A percentile compares a stretch with the other conserved stretches of the same genome.
Conservation (phyloP, 2,113 vertebrate species). For the Castor canadensis region DNA sequence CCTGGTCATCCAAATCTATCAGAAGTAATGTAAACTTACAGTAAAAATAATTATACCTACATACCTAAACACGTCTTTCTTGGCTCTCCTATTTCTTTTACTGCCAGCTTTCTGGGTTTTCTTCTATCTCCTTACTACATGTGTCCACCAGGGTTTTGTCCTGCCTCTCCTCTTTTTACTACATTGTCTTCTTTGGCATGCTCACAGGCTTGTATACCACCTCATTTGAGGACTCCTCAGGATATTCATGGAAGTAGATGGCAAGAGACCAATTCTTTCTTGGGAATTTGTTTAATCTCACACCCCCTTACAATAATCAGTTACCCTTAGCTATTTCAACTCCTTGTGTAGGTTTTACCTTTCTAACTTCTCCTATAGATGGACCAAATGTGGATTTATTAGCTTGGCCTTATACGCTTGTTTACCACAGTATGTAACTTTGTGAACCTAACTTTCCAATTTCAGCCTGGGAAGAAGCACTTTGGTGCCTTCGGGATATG, state of each 20-base stretch:
- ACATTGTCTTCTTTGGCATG: neutral
- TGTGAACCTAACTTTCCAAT: neutral
- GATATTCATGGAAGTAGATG: neutral
- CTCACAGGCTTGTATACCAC: neutral
- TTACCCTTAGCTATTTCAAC: neutral
- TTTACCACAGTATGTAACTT: neutral
- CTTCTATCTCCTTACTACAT: neutral
- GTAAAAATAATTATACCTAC: neutral
- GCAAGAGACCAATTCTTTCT: neutral
- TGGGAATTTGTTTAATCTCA: conserved; percentile 1
- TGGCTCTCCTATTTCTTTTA: neutral
- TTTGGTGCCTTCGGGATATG: neutral
- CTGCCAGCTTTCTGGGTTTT: neutral
- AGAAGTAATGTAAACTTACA: conserved; percentile 11
- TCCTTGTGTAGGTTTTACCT: neutral
- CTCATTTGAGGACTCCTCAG: neutral
- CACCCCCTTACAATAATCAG: neutral
- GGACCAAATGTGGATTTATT: neutral
- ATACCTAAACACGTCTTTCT: neutral
- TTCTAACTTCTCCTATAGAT: neutral
- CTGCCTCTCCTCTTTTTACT: neutral
- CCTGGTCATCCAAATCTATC: neutral
- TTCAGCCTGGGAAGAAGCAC: neutral
- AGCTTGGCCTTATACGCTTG: neutral
- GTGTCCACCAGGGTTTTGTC: neutral